phyloP scores from a whole-genome alignment of 2,113 vertebrate species.

The Pogona vitticeps region DNA sequence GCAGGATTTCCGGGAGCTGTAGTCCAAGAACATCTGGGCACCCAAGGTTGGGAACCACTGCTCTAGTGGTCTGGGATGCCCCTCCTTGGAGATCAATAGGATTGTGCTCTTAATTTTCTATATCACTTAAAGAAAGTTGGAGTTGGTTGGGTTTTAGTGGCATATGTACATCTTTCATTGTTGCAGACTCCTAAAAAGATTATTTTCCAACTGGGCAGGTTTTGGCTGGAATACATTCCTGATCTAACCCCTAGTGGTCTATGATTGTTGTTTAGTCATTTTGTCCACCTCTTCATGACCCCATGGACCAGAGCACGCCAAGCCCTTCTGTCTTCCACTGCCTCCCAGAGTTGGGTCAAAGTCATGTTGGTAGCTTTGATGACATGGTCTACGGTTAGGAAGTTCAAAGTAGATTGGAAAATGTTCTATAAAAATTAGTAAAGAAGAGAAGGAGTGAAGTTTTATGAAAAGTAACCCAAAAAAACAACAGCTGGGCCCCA shows the following conservation, averaged over 20 bases:
- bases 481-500: not conserved
- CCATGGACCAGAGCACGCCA: too few relatives aligned
- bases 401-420: not conserved
- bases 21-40: too few relatives aligned
- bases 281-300: too few relatives aligned
- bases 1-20: too few relatives aligned
- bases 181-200: not conserved
- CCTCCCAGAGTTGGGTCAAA: too few relatives aligned
- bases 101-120: not conserved
- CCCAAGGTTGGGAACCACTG: too few relatives aligned
- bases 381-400: too few relatives aligned
- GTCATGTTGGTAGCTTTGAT: too few relatives aligned
- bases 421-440: slow-evolving; percentile 11
- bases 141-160: not conserved
- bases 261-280: too few relatives aligned
- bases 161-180: not conserved
- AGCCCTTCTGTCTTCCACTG: too few relatives aligned
- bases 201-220: not conserved
- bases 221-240: slow-evolving; percentile 6
- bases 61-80: too few relatives aligned
- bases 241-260: not conserved
- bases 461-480: not conserved
- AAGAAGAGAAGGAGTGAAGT: not conserved
- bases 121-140: not conserved
- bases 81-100: not conserved